Evolutionary conservation across 2,797 vertebrate species (phyloP).

Genomic region (Macrochelys suwanniensis): DNA sequence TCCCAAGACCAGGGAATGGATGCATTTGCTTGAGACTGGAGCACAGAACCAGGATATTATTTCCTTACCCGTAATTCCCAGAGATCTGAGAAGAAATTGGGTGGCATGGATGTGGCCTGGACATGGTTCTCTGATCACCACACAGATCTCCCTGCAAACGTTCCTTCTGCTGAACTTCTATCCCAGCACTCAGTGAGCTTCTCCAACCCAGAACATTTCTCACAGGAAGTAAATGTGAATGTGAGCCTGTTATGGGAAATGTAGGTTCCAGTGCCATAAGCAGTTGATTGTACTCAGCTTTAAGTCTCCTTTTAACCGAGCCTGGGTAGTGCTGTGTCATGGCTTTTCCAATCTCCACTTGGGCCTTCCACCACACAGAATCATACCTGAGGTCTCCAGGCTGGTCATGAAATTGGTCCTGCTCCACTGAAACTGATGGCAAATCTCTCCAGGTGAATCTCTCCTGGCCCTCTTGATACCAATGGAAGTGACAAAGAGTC

Average conservation of each 20-base stretch:
- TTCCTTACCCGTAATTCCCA: neutral
- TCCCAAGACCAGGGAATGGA: neutral
- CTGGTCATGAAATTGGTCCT: neutral
- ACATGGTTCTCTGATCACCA: neutral
- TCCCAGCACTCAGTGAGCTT: neutral
- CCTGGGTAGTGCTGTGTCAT: constrained; percentile 39
- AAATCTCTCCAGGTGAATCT: constrained; percentile 41
- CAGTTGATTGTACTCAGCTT: constrained; percentile 50
- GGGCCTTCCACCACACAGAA: constrained; percentile 33
- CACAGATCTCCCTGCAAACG: neutral
- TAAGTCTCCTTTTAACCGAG: constrained; percentile 28
- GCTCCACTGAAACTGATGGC: neutral
- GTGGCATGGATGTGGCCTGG: neutral
- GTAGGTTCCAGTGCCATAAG: constrained; percentile 40
- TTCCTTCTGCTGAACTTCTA: neutral
- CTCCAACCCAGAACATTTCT: neutral
- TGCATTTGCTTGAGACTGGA: neutral
- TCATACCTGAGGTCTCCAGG: neutral
- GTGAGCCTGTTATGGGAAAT: neutral
- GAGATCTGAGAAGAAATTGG: neutral
- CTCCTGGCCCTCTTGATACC: neutral
- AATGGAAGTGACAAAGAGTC: neutral
- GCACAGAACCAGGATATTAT: neutral
- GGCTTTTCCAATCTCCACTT: constrained; percentile 29
- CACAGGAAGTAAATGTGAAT: neutral